These are phyloP conservation scores for Diorhabda carinulata DNA, from an alignment of 1,140 invertebrate species.

Conservation along the genomic window DNA sequence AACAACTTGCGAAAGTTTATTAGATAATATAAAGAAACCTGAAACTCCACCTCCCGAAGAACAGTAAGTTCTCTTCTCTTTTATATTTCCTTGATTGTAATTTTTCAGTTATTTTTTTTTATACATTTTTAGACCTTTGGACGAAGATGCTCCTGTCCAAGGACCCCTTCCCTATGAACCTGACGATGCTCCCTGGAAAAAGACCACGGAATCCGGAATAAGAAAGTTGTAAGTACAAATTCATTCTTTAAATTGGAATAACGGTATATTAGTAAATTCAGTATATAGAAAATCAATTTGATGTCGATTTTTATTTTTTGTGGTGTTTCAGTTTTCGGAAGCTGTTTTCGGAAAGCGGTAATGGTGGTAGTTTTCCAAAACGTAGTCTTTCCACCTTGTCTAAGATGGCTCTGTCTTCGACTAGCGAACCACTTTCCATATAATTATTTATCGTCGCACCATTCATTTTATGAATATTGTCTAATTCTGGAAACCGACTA, in stretches of 20 bases:
- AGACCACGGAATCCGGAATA: conserved; percentile 77
- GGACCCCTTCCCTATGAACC: conserved; percentile 94
- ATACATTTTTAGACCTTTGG: conserved; percentile 50
- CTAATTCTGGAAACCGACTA: conserved; percentile 4
- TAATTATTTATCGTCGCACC: conserved; percentile 26
- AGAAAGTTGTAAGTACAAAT: conserved; percentile 76
- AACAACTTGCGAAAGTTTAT: conserved; percentile 25
- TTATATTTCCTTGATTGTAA: conserved; percentile 8
- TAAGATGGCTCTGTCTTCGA: conserved; percentile 64
- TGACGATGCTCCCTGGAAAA: conserved; percentile 90
- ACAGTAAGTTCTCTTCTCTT: conserved; percentile 9
- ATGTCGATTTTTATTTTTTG: not conserved
- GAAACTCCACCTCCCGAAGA: conserved; percentile 1
- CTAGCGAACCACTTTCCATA: conserved; percentile 46
- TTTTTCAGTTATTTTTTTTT: not conserved
- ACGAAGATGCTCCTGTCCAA: conserved; percentile 85
- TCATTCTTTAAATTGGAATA: too few relatives aligned
- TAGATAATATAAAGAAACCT: conserved; percentile 15
- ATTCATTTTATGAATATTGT: not conserved
- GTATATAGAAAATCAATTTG: too few relatives aligned
- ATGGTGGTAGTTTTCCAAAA: conserved; percentile 61
- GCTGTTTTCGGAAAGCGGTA: conserved; percentile 62
- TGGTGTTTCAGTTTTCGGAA: conserved; percentile 61
- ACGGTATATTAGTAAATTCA: too few relatives aligned
- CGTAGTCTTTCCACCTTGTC: conserved; percentile 67